phyloP scores from a whole-genome alignment of 1,140 invertebrate genomes.

The Saccostrea glomerata region DNA sequence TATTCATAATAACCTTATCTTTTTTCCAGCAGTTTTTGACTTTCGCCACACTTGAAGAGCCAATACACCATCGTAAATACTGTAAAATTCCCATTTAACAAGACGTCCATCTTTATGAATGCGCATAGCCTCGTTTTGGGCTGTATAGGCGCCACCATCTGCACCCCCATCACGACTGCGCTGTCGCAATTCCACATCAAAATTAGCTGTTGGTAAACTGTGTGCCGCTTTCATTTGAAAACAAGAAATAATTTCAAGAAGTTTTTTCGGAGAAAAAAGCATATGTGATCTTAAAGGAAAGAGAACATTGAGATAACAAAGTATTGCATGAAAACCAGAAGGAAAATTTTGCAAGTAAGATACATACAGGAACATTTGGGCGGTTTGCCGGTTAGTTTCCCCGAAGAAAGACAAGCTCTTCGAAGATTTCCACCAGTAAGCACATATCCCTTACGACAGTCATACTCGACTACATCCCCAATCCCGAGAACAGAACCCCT shows the following conservation, averaged over 20 bases:
- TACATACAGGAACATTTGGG: slow-evolving; percentile 42
- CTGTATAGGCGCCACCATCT: slow-evolving; percentile 13
- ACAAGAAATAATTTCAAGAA: not conserved
- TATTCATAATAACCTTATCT: not conserved
- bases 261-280: not conserved
- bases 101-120: slow-evolving; percentile 44
- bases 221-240: not conserved
- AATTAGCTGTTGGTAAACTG: slow-evolving; percentile 40
- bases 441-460: slow-evolving; percentile 28
- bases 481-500: not conserved
- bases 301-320: too few relatives aligned
- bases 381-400: not conserved
- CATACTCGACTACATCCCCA: slow-evolving; percentile 47
- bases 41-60: slow-evolving; percentile 49
- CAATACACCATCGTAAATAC: slow-evolving; percentile 48
- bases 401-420: slow-evolving; percentile 35
- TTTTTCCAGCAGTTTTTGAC: not conserved
- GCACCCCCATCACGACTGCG: slow-evolving; percentile 35
- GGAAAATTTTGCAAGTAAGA: not conserved
- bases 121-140: slow-evolving; percentile 42
- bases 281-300: not conserved
- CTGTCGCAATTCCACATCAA: slow-evolving; percentile 46
- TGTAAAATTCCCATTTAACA: slow-evolving; percentile 50
- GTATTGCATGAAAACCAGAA: too few relatives aligned
- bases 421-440: slow-evolving; percentile 19